Conservation (phyloP, 1,140 invertebrate genomes). For the Brachionus sp. region DNA sequence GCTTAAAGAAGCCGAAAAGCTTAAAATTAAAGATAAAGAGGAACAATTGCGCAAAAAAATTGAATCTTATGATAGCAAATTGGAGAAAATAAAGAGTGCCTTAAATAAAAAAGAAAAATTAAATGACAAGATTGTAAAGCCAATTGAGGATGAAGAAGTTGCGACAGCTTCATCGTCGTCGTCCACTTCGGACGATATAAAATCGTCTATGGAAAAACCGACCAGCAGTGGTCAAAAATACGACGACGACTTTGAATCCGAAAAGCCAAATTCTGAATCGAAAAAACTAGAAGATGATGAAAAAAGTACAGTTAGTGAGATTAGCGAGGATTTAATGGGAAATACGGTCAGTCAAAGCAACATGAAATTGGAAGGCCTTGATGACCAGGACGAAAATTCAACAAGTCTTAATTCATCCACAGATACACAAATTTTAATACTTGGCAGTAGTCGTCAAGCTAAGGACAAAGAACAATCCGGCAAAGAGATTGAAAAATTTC, state of each 20-base stretch:
- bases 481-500: background rate
- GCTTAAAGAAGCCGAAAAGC: constrained; percentile 45
- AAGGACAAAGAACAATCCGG: background rate
- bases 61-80: constrained; percentile 32
- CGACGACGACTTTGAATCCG: constrained; percentile 1
- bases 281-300: constrained; percentile 16
- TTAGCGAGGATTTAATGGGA: constrained; percentile 24
- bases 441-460: background rate
- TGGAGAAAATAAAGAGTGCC: constrained; percentile 25
- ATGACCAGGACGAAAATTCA: background rate
- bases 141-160: background rate
- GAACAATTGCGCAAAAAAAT: constrained; percentile 47
- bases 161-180: background rate
- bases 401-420: background rate
- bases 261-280: background rate
- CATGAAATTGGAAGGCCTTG: background rate
- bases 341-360: background rate
- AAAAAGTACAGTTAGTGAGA: constrained; percentile 22
- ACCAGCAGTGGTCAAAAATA: background rate
- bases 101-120: background rate
- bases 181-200: background rate
- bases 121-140: background rate
- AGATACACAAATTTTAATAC: constrained; percentile 35
- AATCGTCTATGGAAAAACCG: background rate
- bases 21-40: constrained; percentile 47